phyloP scores from a whole-genome alignment of 2,113 vertebrate species.

The Laticauda colubrina region DNA sequence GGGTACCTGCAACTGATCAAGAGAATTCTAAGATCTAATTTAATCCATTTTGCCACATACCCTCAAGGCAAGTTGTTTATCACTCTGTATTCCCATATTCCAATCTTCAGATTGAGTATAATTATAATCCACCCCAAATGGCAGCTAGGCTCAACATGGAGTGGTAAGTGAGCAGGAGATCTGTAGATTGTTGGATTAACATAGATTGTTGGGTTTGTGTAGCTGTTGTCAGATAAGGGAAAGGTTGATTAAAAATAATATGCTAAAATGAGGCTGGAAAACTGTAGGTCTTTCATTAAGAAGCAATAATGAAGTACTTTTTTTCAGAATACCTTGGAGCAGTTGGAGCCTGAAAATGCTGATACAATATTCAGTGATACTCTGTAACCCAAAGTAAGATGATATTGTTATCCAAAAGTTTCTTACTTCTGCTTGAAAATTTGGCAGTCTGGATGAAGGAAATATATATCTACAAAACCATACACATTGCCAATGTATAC shows the following conservation, averaged over 20 bases:
- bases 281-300: background rate
- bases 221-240: background rate
- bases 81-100: background rate
- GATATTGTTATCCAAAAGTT: background rate
- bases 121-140: background rate
- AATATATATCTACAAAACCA: background rate
- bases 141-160: background rate
- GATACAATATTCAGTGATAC: background rate
- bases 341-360: background rate
- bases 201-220: background rate
- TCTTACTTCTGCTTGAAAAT: background rate
- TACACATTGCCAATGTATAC: background rate
- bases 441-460: background rate
- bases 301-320: background rate
- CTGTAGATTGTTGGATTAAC: too few relatives aligned
- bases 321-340: conserved; percentile 12
- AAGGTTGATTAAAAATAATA: background rate
- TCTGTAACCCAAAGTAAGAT: background rate
- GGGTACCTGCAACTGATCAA: background rate
- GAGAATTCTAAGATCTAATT: background rate
- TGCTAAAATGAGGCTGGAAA: background rate
- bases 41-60: background rate
- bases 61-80: background rate
- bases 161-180: too few relatives aligned
- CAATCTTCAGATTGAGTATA: background rate